phyloP scores from a whole-genome alignment of 2,797 vertebrate species.

The Psittacula echo region DNA sequence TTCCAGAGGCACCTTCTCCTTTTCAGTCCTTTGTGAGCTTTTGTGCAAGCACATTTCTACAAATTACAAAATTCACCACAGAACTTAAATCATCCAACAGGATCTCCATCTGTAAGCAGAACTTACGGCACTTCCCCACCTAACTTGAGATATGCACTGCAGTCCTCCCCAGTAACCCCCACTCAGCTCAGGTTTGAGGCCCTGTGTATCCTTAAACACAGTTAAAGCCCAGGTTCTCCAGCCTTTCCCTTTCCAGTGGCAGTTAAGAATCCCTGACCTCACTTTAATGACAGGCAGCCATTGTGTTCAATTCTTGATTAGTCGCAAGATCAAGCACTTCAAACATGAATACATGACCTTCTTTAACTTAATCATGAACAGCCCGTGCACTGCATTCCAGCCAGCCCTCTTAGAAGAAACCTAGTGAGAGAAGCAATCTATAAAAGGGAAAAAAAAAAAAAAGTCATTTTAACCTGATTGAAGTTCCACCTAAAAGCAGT shows the following conservation, averaged over 20 bases:
- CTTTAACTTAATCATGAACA: neutral
- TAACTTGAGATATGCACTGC: accelerated
- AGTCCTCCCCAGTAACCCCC: neutral
- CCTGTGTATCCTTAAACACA: accelerated
- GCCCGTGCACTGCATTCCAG: neutral
- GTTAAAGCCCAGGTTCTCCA: neutral
- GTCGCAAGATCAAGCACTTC: neutral
- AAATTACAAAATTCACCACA: neutral
- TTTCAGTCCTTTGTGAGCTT: neutral
- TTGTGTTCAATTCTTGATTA: neutral
- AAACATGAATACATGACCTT: accelerated
- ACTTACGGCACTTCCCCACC: accelerated
- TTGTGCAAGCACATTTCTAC: accelerated
- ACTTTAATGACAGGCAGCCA: neutral
- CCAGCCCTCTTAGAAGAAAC: neutral
- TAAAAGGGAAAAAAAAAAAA: neutral
- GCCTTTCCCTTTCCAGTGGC: neutral
- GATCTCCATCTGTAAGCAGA: neutral
- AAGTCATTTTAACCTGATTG: neutral
- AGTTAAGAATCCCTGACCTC: neutral
- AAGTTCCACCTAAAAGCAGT: neutral
- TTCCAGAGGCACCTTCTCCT: neutral
- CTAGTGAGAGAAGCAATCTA: neutral
- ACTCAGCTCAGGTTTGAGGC: neutral
- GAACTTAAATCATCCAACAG: neutral